These are phyloP conservation scores for Noturus placidus DNA, from an alignment of 2,113 vertebrate species.

Conservation along the genomic window DNA sequence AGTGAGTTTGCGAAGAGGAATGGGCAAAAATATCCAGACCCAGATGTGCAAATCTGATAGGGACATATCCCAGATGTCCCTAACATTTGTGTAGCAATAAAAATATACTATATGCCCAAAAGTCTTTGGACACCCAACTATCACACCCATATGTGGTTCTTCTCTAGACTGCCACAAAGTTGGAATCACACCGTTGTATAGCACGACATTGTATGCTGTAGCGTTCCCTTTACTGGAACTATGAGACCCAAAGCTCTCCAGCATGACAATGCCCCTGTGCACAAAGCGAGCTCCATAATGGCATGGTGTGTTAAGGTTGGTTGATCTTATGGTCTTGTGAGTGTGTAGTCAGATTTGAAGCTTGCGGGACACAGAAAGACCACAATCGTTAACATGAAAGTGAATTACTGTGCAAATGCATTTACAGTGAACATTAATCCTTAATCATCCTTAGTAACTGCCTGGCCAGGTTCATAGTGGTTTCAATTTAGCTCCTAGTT, in stretches of 20 bases:
- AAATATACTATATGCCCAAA: not conserved
- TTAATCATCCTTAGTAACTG: not conserved
- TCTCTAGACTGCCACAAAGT: not conserved
- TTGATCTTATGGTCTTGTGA: not conserved
- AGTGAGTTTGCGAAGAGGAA: not conserved
- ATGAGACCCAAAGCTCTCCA: not conserved
- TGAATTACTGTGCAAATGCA: not conserved
- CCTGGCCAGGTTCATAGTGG: not conserved
- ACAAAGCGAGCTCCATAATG: not conserved
- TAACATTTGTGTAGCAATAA: not conserved
- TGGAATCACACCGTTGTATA: not conserved
- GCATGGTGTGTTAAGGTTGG: not conserved
- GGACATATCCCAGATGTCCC: not conserved
- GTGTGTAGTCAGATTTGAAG: not conserved
- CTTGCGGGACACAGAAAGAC: not conserved
- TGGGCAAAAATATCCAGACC: not conserved
- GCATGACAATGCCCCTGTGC: too few relatives aligned
- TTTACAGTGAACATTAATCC: not conserved
- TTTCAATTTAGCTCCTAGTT: not conserved
- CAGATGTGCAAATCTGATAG: slow-evolving; percentile 9
- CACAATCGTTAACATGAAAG: not conserved
- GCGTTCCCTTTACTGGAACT: not conserved
- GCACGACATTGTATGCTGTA: not conserved
- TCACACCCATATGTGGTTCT: not conserved
- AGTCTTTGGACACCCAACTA: not conserved